Evolutionary conservation across 2,113 vertebrate species (phyloP).

Genomic region (Micromys minutus): DNA sequence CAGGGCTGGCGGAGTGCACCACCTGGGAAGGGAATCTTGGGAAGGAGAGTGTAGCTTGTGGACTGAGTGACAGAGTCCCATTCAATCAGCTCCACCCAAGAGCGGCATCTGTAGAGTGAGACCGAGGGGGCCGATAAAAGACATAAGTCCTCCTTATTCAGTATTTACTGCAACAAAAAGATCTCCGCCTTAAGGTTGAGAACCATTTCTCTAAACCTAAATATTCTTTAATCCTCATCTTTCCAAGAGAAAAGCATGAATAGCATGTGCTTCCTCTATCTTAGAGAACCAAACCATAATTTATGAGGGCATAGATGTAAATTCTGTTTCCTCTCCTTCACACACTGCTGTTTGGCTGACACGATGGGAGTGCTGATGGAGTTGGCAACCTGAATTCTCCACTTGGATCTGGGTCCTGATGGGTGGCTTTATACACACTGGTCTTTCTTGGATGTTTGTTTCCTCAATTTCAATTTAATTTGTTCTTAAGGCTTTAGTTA

Average conservation of each 20-base stretch:
- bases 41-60: too few species aligned
- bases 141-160: too few species aligned
- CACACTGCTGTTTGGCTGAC: slow-evolving; percentile 17
- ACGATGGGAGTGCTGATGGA: slow-evolving; percentile 6
- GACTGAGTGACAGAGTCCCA: too few species aligned
- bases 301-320: background rate
- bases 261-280: background rate
- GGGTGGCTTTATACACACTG: background rate
- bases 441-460: background rate
- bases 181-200: background rate
- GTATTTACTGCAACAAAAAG: too few species aligned
- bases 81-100: too few species aligned
- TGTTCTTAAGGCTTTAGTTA: background rate
- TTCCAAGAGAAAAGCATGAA: background rate
- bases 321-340: slow-evolving; percentile 29
- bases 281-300: slow-evolving; percentile 50
- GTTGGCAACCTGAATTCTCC: background rate
- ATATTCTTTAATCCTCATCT: background rate
- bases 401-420: background rate
- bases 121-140: too few species aligned
- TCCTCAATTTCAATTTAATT: background rate
- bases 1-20: too few species aligned
- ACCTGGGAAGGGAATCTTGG: too few species aligned
- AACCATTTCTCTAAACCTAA: background rate
- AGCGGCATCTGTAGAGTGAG: too few species aligned